phyloP scores from a whole-genome alignment of 2,113 vertebrate genomes.

The Pampusana beccarii region DNA sequence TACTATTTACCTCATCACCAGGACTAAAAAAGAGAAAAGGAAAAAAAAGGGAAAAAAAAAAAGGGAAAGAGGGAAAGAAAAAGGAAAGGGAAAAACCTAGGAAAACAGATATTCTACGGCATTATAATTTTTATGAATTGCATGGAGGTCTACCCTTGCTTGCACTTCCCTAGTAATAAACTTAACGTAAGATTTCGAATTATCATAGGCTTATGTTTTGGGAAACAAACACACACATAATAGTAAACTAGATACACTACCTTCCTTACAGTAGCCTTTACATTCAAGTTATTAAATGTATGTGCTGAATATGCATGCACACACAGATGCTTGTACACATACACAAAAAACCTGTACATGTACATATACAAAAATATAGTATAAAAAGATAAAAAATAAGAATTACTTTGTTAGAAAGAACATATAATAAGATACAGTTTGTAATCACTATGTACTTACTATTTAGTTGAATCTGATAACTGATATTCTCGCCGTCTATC shows the following conservation, averaged over 20 bases:
- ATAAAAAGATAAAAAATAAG: background rate
- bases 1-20: background rate
- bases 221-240: background rate
- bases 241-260: background rate
- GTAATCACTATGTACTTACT: slow-evolving; percentile 77
- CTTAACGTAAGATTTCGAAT: slow-evolving; percentile 29
- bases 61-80: too few species aligned
- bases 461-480: slow-evolving; percentile 93
- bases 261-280: background rate
- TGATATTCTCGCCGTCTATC: slow-evolving; percentile 94
- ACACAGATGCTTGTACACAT: background rate
- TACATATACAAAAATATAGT: background rate
- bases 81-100: too few species aligned
- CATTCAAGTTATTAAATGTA: background rate
- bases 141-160: background rate
- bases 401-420: background rate
- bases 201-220: background rate
- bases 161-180: background rate
- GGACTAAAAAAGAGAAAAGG: background rate
- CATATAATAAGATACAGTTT: background rate
- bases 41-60: background rate
- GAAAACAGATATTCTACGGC: background rate
- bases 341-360: background rate
- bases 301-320: background rate
- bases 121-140: background rate